These are phyloP conservation scores for Diploptera punctata DNA, from an alignment of 2,888 invertebrate genomes.

Conservation along the genomic window DNA sequence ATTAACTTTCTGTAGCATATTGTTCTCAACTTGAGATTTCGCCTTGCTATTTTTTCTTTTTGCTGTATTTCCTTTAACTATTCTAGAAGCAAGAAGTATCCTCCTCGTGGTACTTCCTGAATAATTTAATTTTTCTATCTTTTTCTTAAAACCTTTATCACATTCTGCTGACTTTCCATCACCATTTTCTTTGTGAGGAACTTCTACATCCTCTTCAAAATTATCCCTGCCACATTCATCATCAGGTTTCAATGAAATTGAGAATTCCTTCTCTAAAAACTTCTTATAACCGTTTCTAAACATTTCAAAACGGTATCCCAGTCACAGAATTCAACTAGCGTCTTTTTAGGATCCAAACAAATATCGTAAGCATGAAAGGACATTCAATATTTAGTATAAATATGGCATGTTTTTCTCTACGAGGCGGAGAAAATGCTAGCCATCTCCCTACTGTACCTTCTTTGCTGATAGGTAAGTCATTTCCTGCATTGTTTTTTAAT, in stretches of 20 bases:
- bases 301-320: conserved; percentile 57
- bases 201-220: no score
- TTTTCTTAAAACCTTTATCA: no score
- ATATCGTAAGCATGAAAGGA: conserved; percentile 60
- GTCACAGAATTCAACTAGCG: conserved; percentile 61
- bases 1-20: no score
- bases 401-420: conserved; percentile 52
- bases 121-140: not conserved
- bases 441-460: conserved; percentile 33
- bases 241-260: not conserved
- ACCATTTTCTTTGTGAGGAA: not conserved
- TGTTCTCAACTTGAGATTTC: no score
- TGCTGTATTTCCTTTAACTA: not conserved
- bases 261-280: conserved; percentile 46
- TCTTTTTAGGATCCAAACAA: conserved; percentile 58
- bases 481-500: conserved; percentile 36
- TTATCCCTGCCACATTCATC: no score
- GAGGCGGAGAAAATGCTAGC: conserved; percentile 36
- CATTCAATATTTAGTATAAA: conserved; percentile 64
- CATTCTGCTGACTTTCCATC: no score
- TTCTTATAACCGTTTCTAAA: conserved; percentile 53
- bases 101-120: not conserved
- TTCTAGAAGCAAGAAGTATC: not conserved
- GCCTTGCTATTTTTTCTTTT: not conserved
- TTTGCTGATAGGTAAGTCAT: conserved; percentile 38